Evolutionary conservation across 2,888 invertebrate species (phyloP).

Genomic region (Dryobota labecula): DNA sequence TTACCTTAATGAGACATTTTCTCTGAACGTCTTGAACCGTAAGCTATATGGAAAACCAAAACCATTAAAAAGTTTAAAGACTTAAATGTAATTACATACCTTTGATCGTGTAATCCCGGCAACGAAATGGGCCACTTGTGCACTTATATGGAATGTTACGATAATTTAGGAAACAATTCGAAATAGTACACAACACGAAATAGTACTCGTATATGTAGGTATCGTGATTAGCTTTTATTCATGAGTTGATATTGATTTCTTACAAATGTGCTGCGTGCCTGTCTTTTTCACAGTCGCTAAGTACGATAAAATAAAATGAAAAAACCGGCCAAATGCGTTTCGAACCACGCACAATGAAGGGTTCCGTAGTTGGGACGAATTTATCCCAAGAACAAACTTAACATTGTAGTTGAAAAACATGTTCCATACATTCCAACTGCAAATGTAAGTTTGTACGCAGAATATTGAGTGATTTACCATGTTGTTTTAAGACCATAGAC

Average conservation of each 20-base stretch:
- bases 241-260: not conserved
- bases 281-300: not conserved
- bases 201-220: too few relatives aligned
- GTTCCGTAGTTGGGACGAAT: too few relatives aligned
- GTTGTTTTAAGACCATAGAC: too few relatives aligned
- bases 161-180: not conserved
- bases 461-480: too few relatives aligned
- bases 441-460: too few relatives aligned
- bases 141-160: not conserved
- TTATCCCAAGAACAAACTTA: too few relatives aligned
- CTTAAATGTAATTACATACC: conserved; percentile 30
- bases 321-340: too few relatives aligned
- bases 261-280: not conserved
- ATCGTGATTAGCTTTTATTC: not conserved
- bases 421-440: too few relatives aligned
- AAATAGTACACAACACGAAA: not conserved
- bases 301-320: not conserved
- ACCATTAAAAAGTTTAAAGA: conserved; percentile 36
- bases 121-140: conserved; percentile 26
- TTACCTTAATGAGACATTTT: conserved; percentile 45
- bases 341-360: too few relatives aligned
- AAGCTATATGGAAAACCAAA: conserved; percentile 31
- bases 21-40: conserved; percentile 36
- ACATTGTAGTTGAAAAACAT: too few relatives aligned
- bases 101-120: not conserved